Percentiles rank a stretch among this genome's conserved stretches.
Evolutionary conservation across 37 sponge, comb jelly and placozoan species (phyloP).

Genomic region (Cladorhizidae sp.): DNA sequence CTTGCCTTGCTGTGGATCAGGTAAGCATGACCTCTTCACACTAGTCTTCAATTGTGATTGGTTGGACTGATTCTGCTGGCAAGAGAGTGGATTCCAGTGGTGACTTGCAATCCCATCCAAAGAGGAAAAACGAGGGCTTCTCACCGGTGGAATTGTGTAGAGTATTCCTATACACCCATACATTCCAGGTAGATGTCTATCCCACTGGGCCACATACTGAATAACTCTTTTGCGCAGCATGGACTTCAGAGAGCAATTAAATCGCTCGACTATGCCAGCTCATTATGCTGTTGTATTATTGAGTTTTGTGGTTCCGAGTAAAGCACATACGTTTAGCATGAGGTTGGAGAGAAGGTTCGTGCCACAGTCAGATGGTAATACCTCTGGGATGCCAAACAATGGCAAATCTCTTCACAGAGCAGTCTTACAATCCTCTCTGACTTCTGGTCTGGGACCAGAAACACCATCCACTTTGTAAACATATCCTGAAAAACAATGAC

Average conservation of each 20-base stretch:
- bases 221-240: constrained; percentile 24
- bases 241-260: constrained; percentile 41
- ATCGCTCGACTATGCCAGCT: too few species aligned
- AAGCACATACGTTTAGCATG: constrained; percentile 37
- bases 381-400: constrained; percentile 55
- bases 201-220: constrained; percentile 41
- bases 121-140: too few species aligned
- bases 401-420: constrained; percentile 52
- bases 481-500: constrained; percentile 67
- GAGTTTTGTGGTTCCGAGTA: too few species aligned
- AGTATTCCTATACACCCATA: too few species aligned
- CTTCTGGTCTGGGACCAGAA: constrained; percentile 64
- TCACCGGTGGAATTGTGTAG: too few species aligned
- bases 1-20: too few species aligned
- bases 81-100: too few species aligned
- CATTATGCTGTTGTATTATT: too few species aligned
- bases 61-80: too few species aligned
- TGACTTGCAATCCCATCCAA: too few species aligned
- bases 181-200: constrained; percentile 5
- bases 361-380: constrained; percentile 51
- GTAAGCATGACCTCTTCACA: constrained; percentile 42
- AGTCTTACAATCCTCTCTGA: too few species aligned
- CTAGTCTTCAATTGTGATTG: not conserved
- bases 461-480: constrained; percentile 52
- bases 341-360: constrained; percentile 54